Evolutionary conservation across 2,888 invertebrate species (phyloP), one percentile per base, ranked within the genome.

Genomic region (Schizotus pectinicornis): DNA sequence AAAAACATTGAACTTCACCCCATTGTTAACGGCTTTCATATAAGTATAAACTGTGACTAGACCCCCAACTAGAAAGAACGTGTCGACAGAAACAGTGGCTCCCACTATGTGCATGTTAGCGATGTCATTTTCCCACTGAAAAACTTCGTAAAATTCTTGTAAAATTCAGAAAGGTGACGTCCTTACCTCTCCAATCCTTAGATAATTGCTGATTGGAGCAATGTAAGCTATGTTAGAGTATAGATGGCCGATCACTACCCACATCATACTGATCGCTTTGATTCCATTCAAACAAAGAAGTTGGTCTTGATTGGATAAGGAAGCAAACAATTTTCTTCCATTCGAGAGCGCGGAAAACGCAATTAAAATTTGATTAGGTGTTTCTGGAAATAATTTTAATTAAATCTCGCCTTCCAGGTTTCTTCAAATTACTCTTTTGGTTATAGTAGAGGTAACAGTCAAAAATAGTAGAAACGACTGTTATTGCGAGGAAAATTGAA

Each of bases 21-120:
- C 68, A 11, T 67, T 72, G 36, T 70, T 63, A 56, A 67, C 69
- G 39, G 72, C 67, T 59, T 71, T 74, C 3, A 78, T 45, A 41
- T 77, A 70, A 2, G 74, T 34, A 51, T 81, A 82, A 1, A 84
- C 80, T 53, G 81, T 82, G 0, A 87, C 73, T 37, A 86, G 71
- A 1, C 87, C 86, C 63, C 85, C 85, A 65, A 87, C 74, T 33
- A 84, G 75, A 68, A 87, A 85, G 73, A 87, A 87, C 0, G 86
- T 84, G 53, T 87, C 87, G 0, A 87, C 87, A 0, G 84, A 81
- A 3, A 85, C 76, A 0, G 83, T 56, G 67, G 77, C 84, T 73
- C 82, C 59, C 74, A 80, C 66, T 34, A 61, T 14, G 39, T 59
- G 62, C 47, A 62, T 62, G n/a, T 56, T 57, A 11, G 51, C 52